Evolutionary conservation across 2,888 invertebrate species (phyloP), one percentile per base, ranked within the genome.

Genomic region (Tachina fera): DNA sequence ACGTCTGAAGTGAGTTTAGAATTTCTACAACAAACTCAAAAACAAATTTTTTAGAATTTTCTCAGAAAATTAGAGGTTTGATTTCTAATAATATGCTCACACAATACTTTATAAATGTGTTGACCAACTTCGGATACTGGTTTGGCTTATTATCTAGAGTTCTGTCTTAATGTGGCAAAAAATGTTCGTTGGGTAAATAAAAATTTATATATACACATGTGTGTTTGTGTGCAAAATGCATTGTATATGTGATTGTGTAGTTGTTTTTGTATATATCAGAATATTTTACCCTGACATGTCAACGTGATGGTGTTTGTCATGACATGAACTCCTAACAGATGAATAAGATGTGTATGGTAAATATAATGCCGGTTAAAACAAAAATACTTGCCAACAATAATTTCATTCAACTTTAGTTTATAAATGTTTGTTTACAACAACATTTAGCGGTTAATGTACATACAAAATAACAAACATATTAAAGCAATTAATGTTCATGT

Each of bases 301-400:
- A 86, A 43, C 82, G 63, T 84, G 60, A 76, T 82, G 82, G 85
- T 82, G 82, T 85, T 75, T 75, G 63, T 79, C 63, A 70, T 82
- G 85, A 86, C 85, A 82, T 71, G 63, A 82, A 78, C 76, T 65
- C 41, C 65, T 60, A 75, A 39, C 82, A 78, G 51, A 75, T 82
- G 71, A 82, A 81, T 81, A 85, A 85, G 81, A 81, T 81, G 81
- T 78, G 56, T 56, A 74, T 77, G 45, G 61, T 70, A 74, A 77
- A 81, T 74, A 68, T 72, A 68, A 61, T 68, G 60, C 49, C 45
- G 58, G 45, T 68, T 11, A 14, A 68, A 74, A 61, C 22, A 68
- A 51, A 49, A 49, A 68, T 67, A 14, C 47, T 13, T 41, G n/a
- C 60, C 45, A 10, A 41, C 14, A 84, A 70, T 71, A 31, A 80